Evolutionary conservation across 2,797 vertebrate genomes (phyloP).

Genomic region (Sebastes dallii): DNA sequence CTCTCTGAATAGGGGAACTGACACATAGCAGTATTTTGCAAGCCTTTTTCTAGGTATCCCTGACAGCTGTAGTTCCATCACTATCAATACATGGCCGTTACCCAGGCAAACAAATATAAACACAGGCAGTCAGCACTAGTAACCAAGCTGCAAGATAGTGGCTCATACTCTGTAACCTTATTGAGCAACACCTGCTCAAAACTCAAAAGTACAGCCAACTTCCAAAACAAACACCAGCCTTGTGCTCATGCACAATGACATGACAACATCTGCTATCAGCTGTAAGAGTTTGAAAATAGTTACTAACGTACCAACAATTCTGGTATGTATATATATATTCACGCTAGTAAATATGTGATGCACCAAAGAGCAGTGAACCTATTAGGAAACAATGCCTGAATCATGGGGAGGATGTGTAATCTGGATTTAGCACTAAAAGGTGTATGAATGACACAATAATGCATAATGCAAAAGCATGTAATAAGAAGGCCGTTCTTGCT

Average conservation of each 20-base stretch:
- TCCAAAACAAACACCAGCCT: constrained; percentile 14
- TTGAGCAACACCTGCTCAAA: background rate
- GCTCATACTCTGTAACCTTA: constrained; percentile 24
- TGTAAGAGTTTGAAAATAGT: background rate
- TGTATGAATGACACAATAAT: too few relatives aligned
- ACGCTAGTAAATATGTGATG: background rate
- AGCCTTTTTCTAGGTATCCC: constrained; percentile 10
- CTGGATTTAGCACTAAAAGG: background rate
- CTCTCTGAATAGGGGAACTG: background rate
- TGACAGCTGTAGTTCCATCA: constrained; percentile 25
- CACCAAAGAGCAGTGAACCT: background rate
- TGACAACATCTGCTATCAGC: background rate
- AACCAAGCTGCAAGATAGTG: constrained; percentile 22
- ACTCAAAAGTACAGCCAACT: background rate
- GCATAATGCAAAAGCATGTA: too few relatives aligned
- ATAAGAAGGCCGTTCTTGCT: too few relatives aligned
- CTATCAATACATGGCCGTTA: constrained; percentile 26
- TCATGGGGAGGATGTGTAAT: constrained; percentile 1
- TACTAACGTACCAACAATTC: background rate
- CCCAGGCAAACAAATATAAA: constrained; percentile 32
- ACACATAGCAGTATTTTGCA: constrained; percentile 20
- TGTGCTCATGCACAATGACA: background rate
- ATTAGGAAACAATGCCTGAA: constrained; percentile 1
- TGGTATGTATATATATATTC: background rate
- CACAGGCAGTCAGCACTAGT: constrained; percentile 26